Percentiles rank a stretch among this genome's conserved stretches.
Evolutionary conservation across 2,797 vertebrate genomes (phyloP).

Genomic region (Micropoecilia bifurca): DNA sequence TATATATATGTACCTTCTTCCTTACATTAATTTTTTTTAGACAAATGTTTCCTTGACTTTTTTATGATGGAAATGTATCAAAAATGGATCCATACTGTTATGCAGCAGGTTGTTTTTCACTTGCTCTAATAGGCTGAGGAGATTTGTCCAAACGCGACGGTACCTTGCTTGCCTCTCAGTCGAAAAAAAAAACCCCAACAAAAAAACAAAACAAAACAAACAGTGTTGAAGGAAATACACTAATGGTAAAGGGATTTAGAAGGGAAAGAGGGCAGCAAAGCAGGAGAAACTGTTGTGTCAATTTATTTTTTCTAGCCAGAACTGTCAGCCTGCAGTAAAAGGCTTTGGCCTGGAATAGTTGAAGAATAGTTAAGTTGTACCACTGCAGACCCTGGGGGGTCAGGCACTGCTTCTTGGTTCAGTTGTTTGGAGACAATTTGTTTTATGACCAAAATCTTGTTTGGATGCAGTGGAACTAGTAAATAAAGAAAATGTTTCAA

Average conservation of each 20-base stretch:
- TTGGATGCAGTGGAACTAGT: neutral
- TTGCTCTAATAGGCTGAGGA: slow-evolving; percentile 59
- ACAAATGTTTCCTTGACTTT: slow-evolving; percentile 28
- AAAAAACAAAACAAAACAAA: neutral
- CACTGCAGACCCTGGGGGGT: neutral
- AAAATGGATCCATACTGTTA: slow-evolving; percentile 45
- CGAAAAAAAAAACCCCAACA: neutral
- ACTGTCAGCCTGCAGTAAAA: neutral
- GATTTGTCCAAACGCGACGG: slow-evolving; percentile 46
- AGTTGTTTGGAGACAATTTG: neutral
- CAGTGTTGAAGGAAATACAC: slow-evolving; percentile 26
- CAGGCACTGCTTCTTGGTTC: neutral
- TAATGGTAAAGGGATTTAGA: slow-evolving; percentile 24
- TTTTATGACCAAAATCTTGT: neutral
- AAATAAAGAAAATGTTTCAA: neutral
- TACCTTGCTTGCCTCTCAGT: slow-evolving; percentile 32
- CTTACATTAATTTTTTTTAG: neutral
- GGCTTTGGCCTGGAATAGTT: neutral
- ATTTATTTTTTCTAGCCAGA: neutral
- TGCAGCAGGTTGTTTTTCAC: slow-evolving; percentile 55
- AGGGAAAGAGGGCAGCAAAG: slow-evolving; percentile 8
- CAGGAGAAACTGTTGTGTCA: slow-evolving; percentile 6
- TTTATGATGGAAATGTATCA: slow-evolving; percentile 27
- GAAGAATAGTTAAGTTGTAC: neutral
- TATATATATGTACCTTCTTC: neutral